phyloP scores from a whole-genome alignment of 1,140 invertebrate species.

The Olivierus martensii region DNA sequence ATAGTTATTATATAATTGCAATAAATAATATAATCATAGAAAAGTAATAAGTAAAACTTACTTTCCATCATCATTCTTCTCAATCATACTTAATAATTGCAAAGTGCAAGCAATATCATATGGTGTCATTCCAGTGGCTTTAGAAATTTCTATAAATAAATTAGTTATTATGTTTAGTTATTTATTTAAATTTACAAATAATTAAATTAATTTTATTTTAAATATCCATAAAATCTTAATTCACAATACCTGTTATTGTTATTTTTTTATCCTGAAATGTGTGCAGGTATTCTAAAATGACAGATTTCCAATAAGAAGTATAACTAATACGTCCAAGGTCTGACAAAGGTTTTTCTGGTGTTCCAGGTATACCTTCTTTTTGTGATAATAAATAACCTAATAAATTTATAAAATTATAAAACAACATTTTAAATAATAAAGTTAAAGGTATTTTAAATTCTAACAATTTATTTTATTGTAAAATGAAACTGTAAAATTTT shows the following conservation, averaged over 20 bases:
- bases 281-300: conserved; percentile 45
- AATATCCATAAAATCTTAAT: too few species aligned
- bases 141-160: conserved; percentile 49
- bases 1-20: too few species aligned
- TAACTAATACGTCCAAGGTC: conserved; percentile 91
- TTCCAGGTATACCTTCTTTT: conserved; percentile 59
- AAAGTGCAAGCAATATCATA: conserved; percentile 81
- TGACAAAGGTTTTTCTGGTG: conserved; percentile 94
- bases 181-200: too few species aligned
- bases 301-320: conserved; percentile 91
- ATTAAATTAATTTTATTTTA: too few species aligned
- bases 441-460: neutral
- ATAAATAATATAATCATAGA: too few species aligned
- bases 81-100: conserved; percentile 4
- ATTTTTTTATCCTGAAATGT: conserved; percentile 9
- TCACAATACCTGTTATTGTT: conserved; percentile 7
- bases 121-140: conserved; percentile 78
- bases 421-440: neutral
- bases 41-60: conserved; percentile 6
- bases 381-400: conserved; percentile 20
- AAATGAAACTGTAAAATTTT: too few species aligned
- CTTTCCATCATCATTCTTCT: conserved; percentile 14
- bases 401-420: neutral
- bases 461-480: neutral
- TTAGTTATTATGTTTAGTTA: too few species aligned